Percentiles rank a stretch among this genome's conserved stretches.
Conservation (phyloP, 2,113 vertebrate genomes). For the Indicator indicator region DNA sequence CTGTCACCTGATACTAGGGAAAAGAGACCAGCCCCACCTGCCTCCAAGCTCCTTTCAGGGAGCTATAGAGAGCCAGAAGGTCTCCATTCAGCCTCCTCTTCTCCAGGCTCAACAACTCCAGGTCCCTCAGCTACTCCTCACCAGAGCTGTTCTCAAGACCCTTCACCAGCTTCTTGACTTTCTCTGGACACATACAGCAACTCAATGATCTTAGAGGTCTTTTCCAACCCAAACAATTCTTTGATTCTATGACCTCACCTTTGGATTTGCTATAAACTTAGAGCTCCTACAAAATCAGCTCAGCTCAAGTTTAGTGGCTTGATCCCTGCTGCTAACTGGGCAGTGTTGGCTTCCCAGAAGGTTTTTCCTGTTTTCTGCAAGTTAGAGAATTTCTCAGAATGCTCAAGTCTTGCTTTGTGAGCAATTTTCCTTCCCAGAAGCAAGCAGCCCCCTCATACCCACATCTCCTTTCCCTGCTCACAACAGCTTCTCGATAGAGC, state of each 20-base stretch:
- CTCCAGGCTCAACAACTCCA: too few relatives aligned
- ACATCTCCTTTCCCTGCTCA: rapidly evolving
- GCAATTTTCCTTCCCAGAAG: neutral
- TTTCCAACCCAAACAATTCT: too few relatives aligned
- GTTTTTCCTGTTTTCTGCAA: neutral
- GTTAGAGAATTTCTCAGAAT: neutral
- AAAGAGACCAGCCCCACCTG: too few relatives aligned
- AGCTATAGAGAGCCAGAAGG: too few relatives aligned
- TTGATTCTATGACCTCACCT: neutral
- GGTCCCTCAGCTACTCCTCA: too few relatives aligned
- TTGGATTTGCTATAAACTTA: neutral
- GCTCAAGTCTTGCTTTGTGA: neutral
- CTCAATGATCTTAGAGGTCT: too few relatives aligned
- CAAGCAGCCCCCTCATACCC: neutral
- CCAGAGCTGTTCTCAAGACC: too few relatives aligned
- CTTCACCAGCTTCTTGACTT: too few relatives aligned
- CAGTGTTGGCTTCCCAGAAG: neutral
- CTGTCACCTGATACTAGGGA: too few relatives aligned
- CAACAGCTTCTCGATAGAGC: neutral
- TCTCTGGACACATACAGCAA: too few relatives aligned
- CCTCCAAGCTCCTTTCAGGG: too few relatives aligned
- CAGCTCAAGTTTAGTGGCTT: neutral
- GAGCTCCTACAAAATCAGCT: neutral
- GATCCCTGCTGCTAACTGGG: neutral
- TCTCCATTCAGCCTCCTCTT: too few relatives aligned